A percentile compares a stretch with the other conserved stretches of the same genome.
phyloP scores from a whole-genome alignment of 2,888 invertebrate species.

The Idaea straminata region DNA sequence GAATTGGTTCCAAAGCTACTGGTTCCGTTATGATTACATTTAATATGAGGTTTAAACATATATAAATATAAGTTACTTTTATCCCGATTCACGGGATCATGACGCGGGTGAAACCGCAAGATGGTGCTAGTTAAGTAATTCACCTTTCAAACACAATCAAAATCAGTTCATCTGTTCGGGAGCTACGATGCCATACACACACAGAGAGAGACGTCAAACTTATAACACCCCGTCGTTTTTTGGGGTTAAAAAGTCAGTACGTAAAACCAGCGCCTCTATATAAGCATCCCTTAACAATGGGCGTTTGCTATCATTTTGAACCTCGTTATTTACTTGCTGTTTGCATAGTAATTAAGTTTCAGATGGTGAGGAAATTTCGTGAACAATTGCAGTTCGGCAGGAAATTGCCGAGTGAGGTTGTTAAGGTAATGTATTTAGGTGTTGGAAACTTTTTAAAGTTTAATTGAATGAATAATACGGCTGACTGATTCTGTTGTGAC shows the following conservation, averaged over 20 bases:
- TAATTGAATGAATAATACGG: neutral
- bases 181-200: too few species aligned
- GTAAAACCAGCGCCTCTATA: neutral
- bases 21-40: too few species aligned
- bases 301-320: constrained; percentile 26
- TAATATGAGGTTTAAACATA: too few species aligned
- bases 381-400: neutral
- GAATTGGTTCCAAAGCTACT: too few species aligned
- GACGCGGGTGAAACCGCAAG: too few species aligned
- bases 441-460: neutral
- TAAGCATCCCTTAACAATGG: constrained; percentile 23
- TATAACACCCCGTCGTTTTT: too few species aligned
- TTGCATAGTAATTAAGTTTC: constrained; percentile 28
- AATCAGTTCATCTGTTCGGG: too few species aligned
- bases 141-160: too few species aligned
- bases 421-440: neutral
- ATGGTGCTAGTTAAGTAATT: too few species aligned
- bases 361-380: constrained; percentile 11
- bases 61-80: too few species aligned
- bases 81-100: too few species aligned
- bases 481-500: neutral
- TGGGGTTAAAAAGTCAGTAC: neutral
- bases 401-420: neutral
- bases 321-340: constrained; percentile 30
- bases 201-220: too few species aligned